Conservation (phyloP, 2,888 invertebrate genomes). For the Autographa gamma region DNA sequence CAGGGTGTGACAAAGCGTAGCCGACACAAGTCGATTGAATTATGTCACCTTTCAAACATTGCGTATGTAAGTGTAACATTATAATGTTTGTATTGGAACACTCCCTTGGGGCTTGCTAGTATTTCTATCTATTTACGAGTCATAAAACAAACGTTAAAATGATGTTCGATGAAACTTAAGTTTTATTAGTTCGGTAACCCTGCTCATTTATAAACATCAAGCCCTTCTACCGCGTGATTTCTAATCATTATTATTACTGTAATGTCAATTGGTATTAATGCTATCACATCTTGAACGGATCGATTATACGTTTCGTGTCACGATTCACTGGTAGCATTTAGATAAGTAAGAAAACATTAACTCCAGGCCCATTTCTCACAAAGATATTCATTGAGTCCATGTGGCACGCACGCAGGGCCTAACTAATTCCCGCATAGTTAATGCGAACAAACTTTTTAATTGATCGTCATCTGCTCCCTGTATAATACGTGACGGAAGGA, state of each 20-base stretch:
- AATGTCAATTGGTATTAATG: constrained; percentile 31
- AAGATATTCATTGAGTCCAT: constrained; percentile 80
- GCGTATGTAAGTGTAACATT: constrained; percentile 7
- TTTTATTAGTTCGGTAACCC: constrained; percentile 57
- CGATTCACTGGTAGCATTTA: constrained; percentile 39
- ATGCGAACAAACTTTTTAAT: constrained; percentile 87
- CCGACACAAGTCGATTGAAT: constrained; percentile 23
- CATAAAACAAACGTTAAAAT: constrained; percentile 33
- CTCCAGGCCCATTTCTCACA: constrained; percentile 63
- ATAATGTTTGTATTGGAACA: constrained; percentile 5
- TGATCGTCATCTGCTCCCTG: constrained; percentile 85
- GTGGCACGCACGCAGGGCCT: constrained; percentile 77
- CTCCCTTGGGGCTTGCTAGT: constrained; percentile 12
- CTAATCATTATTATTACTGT: constrained; percentile 26
- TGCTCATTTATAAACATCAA: constrained; percentile 15
- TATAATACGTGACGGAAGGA: constrained; percentile 76
- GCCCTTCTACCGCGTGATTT: constrained; percentile 18
- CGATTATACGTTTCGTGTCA: constrained; percentile 29
- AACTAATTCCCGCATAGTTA: constrained; percentile 85
- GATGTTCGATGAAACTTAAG: constrained; percentile 17
- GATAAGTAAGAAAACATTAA: constrained; percentile 53
- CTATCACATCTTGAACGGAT: constrained; percentile 26
- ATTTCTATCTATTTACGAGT: constrained; percentile 29
- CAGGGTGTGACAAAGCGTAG: constrained; percentile 34
- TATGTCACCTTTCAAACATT: constrained; percentile 37